Percentiles rank a stretch among this genome's conserved stretches.
phyloP scores from a whole-genome alignment of 2,888 invertebrate genomes.

The Cybosia mesomella region DNA sequence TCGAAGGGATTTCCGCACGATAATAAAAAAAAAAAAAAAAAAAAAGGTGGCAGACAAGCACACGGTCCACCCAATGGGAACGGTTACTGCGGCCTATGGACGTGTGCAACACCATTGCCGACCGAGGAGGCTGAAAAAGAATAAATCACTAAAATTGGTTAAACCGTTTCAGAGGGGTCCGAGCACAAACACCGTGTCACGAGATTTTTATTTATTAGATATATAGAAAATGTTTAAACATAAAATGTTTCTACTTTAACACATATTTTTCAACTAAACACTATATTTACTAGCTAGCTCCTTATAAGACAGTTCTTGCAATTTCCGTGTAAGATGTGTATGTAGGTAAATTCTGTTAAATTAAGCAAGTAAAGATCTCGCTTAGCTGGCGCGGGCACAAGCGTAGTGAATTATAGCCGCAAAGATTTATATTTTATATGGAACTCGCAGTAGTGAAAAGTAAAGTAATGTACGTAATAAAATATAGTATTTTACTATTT shows the following conservation, averaged over 20 bases:
- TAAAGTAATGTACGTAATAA: neutral
- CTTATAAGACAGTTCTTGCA: slow-evolving; percentile 2
- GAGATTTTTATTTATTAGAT: neutral
- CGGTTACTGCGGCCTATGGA: too few species aligned
- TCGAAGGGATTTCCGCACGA: too few species aligned
- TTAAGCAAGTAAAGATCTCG: neutral
- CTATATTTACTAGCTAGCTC: neutral
- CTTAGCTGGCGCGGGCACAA: neutral
- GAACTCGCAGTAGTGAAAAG: neutral
- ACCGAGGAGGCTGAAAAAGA: too few species aligned
- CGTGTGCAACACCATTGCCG: too few species aligned
- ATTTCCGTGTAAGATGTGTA: slow-evolving; percentile 1
- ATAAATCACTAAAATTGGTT: too few species aligned
- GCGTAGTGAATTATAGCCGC: neutral
- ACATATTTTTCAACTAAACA: neutral
- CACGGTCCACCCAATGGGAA: too few species aligned
- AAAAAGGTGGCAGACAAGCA: too few species aligned
- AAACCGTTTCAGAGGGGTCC: too few species aligned
- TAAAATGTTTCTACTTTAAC: neutral
- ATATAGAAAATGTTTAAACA: neutral
- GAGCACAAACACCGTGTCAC: neutral
- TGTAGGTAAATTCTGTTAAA: slow-evolving; percentile 5
- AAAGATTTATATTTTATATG: neutral
- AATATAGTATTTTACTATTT: neutral
- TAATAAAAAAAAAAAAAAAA: too few species aligned